Conservation (phyloP, 2,113 vertebrate genomes). For the Mus spicilegus region DNA sequence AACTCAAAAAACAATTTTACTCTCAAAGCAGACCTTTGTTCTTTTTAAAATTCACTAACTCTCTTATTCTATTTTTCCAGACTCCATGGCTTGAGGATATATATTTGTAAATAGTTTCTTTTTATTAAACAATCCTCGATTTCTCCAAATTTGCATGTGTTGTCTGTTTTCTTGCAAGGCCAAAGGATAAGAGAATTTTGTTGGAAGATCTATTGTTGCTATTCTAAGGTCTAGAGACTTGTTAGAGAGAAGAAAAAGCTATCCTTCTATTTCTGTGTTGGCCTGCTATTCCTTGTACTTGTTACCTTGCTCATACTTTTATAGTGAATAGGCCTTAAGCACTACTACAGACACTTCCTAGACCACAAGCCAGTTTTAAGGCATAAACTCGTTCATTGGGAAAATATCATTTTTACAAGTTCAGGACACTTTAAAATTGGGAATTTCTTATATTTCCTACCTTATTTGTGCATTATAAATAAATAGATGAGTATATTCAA, state of each 20-base stretch:
- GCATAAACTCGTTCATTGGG: background rate
- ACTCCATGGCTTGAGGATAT: background rate
- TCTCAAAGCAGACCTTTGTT: background rate
- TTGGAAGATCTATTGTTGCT: background rate
- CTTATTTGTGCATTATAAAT: background rate
- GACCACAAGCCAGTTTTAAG: background rate
- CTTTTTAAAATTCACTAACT: conserved; percentile 50
- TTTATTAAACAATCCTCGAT: background rate
- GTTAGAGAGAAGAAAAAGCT: conserved; percentile 2
- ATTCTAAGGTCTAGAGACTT: background rate
- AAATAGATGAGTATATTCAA: background rate
- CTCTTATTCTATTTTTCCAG: background rate
- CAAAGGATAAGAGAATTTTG: conserved; percentile 18
- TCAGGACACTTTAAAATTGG: background rate
- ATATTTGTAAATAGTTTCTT: background rate
- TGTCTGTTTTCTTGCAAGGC: background rate
- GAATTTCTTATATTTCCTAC: background rate
- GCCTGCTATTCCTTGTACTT: background rate
- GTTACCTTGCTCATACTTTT: background rate
- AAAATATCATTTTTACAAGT: background rate
- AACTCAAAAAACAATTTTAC: background rate
- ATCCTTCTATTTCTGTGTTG: background rate
- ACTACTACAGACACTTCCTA: background rate
- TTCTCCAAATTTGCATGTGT: background rate
- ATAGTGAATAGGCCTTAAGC: background rate